A percentile compares a stretch with the other conserved stretches of the same genome.
These are phyloP conservation scores for Silurus glanis DNA, from an alignment of 2,113 vertebrate species.

Conservation along the genomic window DNA sequence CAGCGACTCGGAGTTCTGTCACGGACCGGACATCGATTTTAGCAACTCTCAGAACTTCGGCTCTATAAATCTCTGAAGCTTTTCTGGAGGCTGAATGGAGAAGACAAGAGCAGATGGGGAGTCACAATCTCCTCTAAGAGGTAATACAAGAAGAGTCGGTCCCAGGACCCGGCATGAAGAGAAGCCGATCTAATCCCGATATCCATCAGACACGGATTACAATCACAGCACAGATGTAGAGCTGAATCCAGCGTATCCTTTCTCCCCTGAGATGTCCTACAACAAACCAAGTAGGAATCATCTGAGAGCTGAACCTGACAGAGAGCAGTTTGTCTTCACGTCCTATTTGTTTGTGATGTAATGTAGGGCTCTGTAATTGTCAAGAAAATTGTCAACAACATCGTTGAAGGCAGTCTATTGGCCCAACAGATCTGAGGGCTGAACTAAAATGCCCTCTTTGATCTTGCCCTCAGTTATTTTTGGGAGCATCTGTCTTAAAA, in stretches of 20 bases:
- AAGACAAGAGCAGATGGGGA: not conserved
- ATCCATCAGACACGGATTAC: constrained; percentile 1
- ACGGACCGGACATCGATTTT: not conserved
- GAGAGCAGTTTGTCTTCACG: not conserved
- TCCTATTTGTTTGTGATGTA: too few species aligned
- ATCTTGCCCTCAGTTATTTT: too few species aligned
- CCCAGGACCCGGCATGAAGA: constrained; percentile 3
- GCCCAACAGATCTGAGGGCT: too few species aligned
- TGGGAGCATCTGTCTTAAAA: too few species aligned
- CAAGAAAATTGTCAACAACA: too few species aligned
- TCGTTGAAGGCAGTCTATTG: too few species aligned
- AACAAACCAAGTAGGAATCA: not conserved
- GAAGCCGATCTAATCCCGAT: not conserved
- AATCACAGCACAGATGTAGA: constrained; percentile 13
- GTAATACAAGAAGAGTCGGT: not conserved
- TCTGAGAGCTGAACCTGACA: constrained; percentile 9
- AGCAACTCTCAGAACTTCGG: not conserved
- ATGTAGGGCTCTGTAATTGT: too few species aligned
- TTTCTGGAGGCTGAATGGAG: constrained; percentile 8
- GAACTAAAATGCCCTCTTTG: too few species aligned
- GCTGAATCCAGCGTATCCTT: not conserved
- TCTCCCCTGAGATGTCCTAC: not conserved
- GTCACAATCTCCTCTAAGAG: not conserved
- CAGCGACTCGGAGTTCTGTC: not conserved
- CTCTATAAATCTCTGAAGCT: not conserved